A percentile compares a stretch with the other conserved stretches of the same genome.
These are phyloP conservation scores for Rhagoletis zephyria DNA, from an alignment of 1,140 invertebrate species.

Conservation along the genomic window DNA sequence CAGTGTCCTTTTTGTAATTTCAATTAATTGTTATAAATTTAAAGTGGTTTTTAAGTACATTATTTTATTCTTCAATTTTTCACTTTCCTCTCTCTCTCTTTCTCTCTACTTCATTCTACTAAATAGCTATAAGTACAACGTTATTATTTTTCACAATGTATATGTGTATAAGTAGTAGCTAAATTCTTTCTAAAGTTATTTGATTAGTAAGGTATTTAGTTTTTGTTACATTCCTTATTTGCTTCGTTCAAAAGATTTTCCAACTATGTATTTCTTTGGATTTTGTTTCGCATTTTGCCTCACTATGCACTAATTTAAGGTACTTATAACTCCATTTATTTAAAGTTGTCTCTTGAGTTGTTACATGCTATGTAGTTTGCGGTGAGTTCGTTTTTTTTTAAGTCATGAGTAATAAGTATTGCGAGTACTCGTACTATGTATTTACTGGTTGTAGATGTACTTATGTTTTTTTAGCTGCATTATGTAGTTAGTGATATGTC, in stretches of 20 bases:
- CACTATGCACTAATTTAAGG: conserved; percentile 71
- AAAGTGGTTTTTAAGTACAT: too few species aligned
- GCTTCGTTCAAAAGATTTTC: neutral
- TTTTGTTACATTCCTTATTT: conserved; percentile 20
- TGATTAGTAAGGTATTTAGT: neutral
- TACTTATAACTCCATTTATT: conserved; percentile 71
- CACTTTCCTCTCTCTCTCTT: neutral
- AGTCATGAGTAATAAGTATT: too few species aligned
- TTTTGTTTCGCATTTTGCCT: conserved; percentile 41
- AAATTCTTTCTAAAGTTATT: conserved; percentile 1
- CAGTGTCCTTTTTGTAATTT: neutral
- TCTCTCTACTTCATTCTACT: neutral
- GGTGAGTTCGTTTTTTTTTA: conserved; percentile 7
- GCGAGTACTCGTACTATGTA: neutral
- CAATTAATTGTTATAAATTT: too few species aligned
- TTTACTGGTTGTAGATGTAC: neutral
- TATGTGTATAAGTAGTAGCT: neutral
- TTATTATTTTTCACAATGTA: neutral
- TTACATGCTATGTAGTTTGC: conserved; percentile 25
- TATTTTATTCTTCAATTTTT: too few species aligned
- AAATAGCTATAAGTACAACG: neutral
- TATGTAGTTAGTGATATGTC: neutral
- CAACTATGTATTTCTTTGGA: neutral
- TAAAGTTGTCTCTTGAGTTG: conserved; percentile 38
- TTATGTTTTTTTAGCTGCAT: neutral